phyloP scores from a whole-genome alignment of 37 sponge, comb jelly and placozoan species.

The Chondrosia reniformis region DNA sequence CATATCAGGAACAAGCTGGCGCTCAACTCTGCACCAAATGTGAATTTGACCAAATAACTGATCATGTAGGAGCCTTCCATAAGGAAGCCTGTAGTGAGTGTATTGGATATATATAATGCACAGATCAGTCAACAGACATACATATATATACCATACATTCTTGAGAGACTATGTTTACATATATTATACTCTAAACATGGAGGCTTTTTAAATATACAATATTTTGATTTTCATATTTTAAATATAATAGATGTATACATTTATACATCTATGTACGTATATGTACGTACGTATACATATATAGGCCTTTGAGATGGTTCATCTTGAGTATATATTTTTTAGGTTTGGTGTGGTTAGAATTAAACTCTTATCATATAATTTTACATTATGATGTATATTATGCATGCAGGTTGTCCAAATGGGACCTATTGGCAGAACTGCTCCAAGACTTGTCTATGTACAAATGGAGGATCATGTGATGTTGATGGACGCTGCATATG shows the following conservation, averaged over 20 bases:
- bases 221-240: neutral
- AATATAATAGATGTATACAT: neutral
- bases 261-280: neutral
- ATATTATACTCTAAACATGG: neutral
- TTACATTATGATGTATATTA: too few relatives aligned
- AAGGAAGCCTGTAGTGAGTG: conserved; percentile 4
- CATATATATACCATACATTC: too few relatives aligned
- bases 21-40: neutral
- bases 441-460: neutral
- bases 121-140: too few relatives aligned
- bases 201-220: neutral
- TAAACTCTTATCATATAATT: too few relatives aligned
- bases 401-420: conserved; percentile 12
- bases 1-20: neutral
- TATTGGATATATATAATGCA: too few relatives aligned
- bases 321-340: neutral
- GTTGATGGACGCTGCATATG: conserved; percentile 12
- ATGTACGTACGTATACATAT: too few relatives aligned
- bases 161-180: too few relatives aligned
- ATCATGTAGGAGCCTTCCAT: neutral
- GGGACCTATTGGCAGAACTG: conserved; percentile 13
- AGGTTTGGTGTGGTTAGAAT: neutral
- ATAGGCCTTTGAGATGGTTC: too few relatives aligned
- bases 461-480: neutral
- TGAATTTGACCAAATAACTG: conserved; percentile 8